Conservation (phyloP, 2,888 invertebrate genomes). For the Macrophya annulata region DNA sequence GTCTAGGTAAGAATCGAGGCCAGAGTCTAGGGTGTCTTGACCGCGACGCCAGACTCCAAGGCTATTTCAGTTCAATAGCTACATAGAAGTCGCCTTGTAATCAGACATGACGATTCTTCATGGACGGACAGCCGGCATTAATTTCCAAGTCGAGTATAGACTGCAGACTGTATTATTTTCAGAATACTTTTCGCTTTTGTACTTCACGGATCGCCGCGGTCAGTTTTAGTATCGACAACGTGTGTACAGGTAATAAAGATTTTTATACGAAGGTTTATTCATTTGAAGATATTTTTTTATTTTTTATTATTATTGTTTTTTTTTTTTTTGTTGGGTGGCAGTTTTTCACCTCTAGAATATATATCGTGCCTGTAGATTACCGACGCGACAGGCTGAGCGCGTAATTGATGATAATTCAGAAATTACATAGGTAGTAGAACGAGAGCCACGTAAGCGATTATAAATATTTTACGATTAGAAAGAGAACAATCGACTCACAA, state of each 20-base stretch:
- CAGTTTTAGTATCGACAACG: constrained; percentile 1
- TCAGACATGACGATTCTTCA: constrained; percentile 21
- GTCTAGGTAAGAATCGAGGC: neutral
- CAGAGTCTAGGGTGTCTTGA: constrained; percentile 50
- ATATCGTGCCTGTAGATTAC: neutral
- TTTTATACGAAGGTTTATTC: neutral
- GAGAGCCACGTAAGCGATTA: neutral
- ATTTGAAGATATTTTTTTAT: neutral
- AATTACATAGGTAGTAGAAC: neutral
- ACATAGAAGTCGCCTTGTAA: constrained; percentile 38
- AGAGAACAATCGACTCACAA: constrained; percentile 12
- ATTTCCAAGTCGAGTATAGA: neutral
- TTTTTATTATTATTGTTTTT: neutral
- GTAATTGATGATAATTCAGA: neutral
- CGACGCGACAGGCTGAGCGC: neutral
- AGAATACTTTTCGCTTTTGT: neutral
- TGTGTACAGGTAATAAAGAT: neutral
- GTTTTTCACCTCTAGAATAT: neutral
- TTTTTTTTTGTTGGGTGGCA: neutral
- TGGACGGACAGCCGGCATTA: constrained; percentile 1
- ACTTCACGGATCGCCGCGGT: neutral
- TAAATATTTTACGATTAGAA: constrained; percentile 27
- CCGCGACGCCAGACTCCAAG: constrained; percentile 11
- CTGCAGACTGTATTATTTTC: neutral
- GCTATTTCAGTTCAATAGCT: constrained; percentile 36